phyloP scores from a whole-genome alignment of 2,888 invertebrate species.

The Cantharis nigra region DNA sequence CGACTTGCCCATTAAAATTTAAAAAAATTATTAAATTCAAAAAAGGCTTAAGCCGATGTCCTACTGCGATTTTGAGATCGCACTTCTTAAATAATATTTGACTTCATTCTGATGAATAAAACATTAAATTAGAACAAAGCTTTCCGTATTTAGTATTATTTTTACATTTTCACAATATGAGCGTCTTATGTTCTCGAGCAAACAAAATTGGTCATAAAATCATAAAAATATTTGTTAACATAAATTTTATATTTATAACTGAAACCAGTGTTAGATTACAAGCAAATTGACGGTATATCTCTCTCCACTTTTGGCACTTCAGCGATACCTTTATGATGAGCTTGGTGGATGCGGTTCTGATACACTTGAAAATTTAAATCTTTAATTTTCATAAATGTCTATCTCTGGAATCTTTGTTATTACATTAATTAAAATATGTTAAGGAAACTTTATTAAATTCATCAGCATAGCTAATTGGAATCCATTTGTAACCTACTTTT shows the following conservation, averaged over 20 bases:
- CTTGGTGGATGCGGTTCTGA: background rate
- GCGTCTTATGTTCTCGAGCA: background rate
- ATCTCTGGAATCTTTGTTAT: background rate
- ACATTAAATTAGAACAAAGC: too few relatives aligned
- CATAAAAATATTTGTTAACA: background rate
- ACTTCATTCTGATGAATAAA: too few relatives aligned
- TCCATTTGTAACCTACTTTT: constrained; percentile 11
- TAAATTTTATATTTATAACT: background rate
- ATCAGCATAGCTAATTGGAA: constrained; percentile 11
- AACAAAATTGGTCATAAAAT: background rate
- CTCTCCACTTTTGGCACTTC: background rate
- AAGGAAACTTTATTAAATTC: constrained; percentile 4
- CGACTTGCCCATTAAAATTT: too few relatives aligned
- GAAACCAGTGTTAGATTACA: background rate
- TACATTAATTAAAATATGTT: constrained; percentile 14
- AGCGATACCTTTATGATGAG: background rate
- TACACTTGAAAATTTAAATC: background rate
- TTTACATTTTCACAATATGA: too few relatives aligned
- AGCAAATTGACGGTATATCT: background rate
- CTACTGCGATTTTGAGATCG: too few relatives aligned
- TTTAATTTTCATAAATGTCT: background rate
- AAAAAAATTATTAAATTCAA: too few relatives aligned
- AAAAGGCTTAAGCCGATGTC: too few relatives aligned
- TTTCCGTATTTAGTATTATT: too few relatives aligned
- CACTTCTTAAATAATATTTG: too few relatives aligned